Base-by-base conservation (phyloP, 2,888 invertebrate genomes). In the Sinopyrophorus schimmeli region DNA sequence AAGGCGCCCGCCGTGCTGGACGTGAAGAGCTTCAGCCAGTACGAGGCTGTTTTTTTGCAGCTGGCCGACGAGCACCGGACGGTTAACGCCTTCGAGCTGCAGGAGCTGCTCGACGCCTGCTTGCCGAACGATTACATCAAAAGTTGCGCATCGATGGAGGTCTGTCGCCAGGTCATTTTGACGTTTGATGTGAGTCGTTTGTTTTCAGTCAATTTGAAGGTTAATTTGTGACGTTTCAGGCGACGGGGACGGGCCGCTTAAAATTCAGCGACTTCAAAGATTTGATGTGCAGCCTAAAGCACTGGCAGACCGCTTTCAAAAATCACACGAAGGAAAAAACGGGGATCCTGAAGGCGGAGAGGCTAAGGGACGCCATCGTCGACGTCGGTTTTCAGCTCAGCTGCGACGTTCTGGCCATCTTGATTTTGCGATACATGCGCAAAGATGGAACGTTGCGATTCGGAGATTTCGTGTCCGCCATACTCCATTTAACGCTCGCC, bases 111-210 rank as follows among this genome's bases (percentile, higher is more conserved):
- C 16, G 93, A 94, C 64, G 91, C 89, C 1, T 93, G 93, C 71
- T 77, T 94, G 46, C 94, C 93, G 0, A 94, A 94, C 69, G 93
- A 94, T 75, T 94, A 93, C 63, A 92, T 94, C 58, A 94, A 93
- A 68, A 93, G 93, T 62, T 93, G 93, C 71, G 92, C 93, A 1
- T 90, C 89, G 9, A 84, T 93, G 61, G 93, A 93, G 71, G 92
- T 94, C 1, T 94, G 94, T 66, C 79, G 92, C 48, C 92, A 93
- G 74, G 90, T 93, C 5, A 87, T 94, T 11, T 78, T 93, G 1
- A 85, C 92, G 4, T 81, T 93, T 76, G 93, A 93, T 76, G 90
- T 90, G 86, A 86, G 86, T 84, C 74, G 73, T 61, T 23, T 38
- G n/a, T n/a, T n/a, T n/a, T n/a, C n/a, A n/a, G 1, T 32, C 1